These are phyloP conservation scores for Eristalis pertinax DNA, from an alignment of 2,888 invertebrate species.

Conservation along the genomic window DNA sequence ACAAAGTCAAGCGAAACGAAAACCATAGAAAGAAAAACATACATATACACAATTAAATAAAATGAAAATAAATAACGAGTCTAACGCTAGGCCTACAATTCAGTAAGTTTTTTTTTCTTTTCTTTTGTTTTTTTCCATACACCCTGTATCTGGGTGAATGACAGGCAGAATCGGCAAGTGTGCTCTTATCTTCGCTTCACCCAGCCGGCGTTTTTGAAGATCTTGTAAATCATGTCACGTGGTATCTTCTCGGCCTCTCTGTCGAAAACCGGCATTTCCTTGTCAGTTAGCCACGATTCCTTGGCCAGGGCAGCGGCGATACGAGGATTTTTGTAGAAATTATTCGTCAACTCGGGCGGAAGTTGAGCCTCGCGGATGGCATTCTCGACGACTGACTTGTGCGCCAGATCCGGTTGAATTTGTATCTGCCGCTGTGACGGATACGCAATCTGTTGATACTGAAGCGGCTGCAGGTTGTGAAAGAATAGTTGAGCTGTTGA, in stretches of 20 bases:
- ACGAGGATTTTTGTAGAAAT: conserved; percentile 89
- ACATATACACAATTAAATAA: conserved; percentile 22
- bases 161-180: not conserved
- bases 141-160: not conserved
- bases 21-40: conserved; percentile 2
- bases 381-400: conserved; percentile 88
- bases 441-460: conserved; percentile 72
- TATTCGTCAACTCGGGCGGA: conserved; percentile 85
- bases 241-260: conserved; percentile 92
- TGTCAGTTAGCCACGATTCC: conserved; percentile 89
- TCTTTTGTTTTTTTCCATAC: not conserved
- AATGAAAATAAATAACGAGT: conserved; percentile 60
- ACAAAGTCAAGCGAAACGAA: conserved; percentile 55
- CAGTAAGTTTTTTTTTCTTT: not conserved
- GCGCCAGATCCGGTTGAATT: conserved; percentile 81
- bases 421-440: conserved; percentile 74
- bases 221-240: conserved; percentile 87
- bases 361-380: conserved; percentile 87
- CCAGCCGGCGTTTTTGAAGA: conserved; percentile 88
- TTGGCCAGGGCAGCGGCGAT: conserved; percentile 88
- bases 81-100: conserved; percentile 33
- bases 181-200: conserved; percentile 76
- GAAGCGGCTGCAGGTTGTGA: conserved; percentile 58
- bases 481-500: conserved; percentile 62
- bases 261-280: conserved; percentile 89